Evolutionary conservation across 2,797 vertebrate genomes (phyloP).

Genomic region (Phyllotis vaccarum): DNA sequence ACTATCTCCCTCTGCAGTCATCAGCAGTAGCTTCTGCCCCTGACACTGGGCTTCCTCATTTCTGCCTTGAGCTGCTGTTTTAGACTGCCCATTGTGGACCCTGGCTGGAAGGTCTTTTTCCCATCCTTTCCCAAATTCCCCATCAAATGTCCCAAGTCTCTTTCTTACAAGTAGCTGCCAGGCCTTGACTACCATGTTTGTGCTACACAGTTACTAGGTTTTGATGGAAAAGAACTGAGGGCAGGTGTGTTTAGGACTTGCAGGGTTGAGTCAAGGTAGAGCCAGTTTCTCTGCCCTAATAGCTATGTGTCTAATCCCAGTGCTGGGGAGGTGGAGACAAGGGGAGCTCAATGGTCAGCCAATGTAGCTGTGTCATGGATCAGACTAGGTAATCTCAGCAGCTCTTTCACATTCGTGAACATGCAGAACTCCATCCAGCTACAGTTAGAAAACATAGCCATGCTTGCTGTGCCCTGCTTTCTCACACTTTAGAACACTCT

Average conservation of each 20-base stretch:
- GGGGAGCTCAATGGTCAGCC: too few species aligned
- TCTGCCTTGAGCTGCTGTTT: background rate
- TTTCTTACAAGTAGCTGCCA: background rate
- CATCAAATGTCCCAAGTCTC: background rate
- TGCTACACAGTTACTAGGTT: background rate
- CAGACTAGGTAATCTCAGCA: background rate
- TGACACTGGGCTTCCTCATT: too few species aligned
- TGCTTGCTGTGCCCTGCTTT: background rate
- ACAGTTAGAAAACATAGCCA: background rate
- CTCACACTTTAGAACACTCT: background rate
- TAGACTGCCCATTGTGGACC: background rate
- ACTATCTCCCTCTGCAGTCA: fast-evolving
- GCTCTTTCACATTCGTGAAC: background rate
- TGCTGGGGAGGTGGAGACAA: background rate
- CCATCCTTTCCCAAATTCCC: background rate
- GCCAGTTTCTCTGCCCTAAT: background rate
- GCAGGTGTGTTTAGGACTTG: background rate
- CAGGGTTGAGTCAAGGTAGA: background rate
- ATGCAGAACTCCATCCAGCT: background rate
- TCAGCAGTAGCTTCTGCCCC: background rate
- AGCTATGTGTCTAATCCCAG: too few species aligned
- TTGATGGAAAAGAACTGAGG: background rate
- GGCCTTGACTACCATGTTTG: background rate
- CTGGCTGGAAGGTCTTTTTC: background rate
- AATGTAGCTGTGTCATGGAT: too few species aligned